Percentiles rank a stretch among this genome's conserved stretches.
Evolutionary conservation across 2,113 vertebrate genomes (phyloP).

Genomic region (Semnornis frantzii): DNA sequence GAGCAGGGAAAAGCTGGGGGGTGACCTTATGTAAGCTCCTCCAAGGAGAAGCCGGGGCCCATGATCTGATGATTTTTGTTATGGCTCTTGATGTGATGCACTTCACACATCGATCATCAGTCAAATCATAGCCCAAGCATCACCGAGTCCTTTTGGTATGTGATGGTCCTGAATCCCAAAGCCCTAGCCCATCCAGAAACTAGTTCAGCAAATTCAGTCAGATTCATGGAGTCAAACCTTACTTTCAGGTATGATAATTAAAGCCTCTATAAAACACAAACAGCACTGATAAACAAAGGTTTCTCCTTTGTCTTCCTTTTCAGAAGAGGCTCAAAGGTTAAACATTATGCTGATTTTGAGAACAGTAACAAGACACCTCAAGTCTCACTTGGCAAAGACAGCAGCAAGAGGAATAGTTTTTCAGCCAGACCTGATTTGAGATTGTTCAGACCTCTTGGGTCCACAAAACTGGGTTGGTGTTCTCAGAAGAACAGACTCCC

Average conservation of each 20-base stretch:
- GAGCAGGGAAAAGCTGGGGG: neutral
- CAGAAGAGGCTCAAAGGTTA: conserved; percentile 20
- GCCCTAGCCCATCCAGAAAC: neutral
- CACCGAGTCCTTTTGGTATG: neutral
- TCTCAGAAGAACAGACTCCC: conserved; percentile 65
- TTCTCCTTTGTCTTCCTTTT: neutral
- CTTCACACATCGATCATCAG: conserved; percentile 4
- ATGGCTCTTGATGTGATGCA: neutral
- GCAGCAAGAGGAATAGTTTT: neutral
- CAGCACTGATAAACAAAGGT: neutral
- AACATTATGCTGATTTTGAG: neutral
- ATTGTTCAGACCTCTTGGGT: conserved; percentile 60
- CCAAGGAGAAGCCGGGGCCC: neutral
- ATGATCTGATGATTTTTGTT: neutral
- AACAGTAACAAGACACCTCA: neutral
- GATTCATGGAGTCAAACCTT: neutral
- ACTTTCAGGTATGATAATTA: neutral
- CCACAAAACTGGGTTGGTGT: conserved; percentile 59
- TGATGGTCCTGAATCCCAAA: neutral
- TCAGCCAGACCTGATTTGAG: conserved; percentile 54
- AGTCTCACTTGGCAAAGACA: neutral
- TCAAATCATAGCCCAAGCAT: neutral
- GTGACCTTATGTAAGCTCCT: neutral
- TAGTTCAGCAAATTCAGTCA: neutral
- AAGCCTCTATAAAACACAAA: neutral